These are phyloP conservation scores for Glaucidium brasilianum DNA, from an alignment of 2,113 vertebrate genomes.

Conservation along the genomic window DNA sequence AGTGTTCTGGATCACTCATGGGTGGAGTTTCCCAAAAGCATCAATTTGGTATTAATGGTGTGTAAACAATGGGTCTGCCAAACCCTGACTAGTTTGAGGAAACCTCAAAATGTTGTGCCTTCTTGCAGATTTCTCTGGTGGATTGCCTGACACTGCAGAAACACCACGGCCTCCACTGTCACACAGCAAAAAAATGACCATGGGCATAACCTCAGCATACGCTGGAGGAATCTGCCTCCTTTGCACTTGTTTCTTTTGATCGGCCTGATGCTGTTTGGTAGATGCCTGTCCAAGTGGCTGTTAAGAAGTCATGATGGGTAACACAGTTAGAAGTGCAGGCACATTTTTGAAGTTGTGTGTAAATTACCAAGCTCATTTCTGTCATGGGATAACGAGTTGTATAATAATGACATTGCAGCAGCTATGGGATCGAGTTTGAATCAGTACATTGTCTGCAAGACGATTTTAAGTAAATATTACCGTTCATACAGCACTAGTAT, in stretches of 20 bases:
- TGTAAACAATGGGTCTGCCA: constrained; percentile 17
- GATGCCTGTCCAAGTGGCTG: background rate
- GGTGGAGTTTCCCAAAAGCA: constrained; percentile 53
- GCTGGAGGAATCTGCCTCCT: background rate
- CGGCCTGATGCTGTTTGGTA: fast-evolving
- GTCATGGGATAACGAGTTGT: background rate
- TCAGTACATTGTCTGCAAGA: background rate
- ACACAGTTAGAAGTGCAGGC: background rate
- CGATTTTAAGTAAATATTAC: background rate
- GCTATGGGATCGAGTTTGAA: background rate
- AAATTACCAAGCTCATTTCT: background rate
- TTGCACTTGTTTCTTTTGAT: background rate
- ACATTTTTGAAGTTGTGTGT: background rate
- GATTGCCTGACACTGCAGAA: background rate
- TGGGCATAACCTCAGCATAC: background rate
- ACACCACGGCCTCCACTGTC: background rate
- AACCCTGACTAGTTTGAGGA: background rate
- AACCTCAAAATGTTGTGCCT: background rate
- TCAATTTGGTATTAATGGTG: background rate
- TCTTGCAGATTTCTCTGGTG: background rate
- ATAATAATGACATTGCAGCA: background rate
- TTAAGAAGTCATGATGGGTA: background rate
- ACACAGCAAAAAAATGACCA: background rate
- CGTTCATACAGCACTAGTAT: background rate
- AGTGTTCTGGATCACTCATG: background rate